phyloP scores from a whole-genome alignment of 1,140 invertebrate species.

The Mesaphorura yosii region DNA sequence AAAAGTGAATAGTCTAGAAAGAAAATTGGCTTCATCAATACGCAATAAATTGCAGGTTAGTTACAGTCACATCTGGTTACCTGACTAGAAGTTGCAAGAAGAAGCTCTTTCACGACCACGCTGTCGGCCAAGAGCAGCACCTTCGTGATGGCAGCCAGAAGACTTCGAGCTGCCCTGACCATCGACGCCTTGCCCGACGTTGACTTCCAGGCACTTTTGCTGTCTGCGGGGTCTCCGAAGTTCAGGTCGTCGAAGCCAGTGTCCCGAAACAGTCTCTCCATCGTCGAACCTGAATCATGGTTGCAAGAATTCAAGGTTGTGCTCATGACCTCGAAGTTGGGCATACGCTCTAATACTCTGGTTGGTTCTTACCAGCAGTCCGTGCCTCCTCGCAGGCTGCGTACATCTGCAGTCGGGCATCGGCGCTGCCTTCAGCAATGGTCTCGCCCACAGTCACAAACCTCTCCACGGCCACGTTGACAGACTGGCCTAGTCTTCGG shows the following conservation, averaged over 20 bases:
- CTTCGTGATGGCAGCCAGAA: slow-evolving; percentile 87
- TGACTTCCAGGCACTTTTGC: slow-evolving; percentile 40
- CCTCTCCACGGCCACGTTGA: slow-evolving; percentile 89
- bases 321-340: background rate
- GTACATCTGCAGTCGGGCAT: slow-evolving; percentile 92
- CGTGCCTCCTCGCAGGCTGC: slow-evolving; percentile 93
- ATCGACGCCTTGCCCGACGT: slow-evolving; percentile 59
- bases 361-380: slow-evolving; percentile 62
- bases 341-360: background rate
- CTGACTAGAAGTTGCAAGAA: slow-evolving; percentile 90
- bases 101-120: slow-evolving; percentile 91
- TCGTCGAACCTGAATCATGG: slow-evolving; percentile 57
- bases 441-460: slow-evolving; percentile 96
- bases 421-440: slow-evolving; percentile 92
- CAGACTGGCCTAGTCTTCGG: slow-evolving; percentile 72
- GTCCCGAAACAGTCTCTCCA: slow-evolving; percentile 79
- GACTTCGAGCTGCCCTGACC: slow-evolving; percentile 69
- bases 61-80: too few relatives aligned
- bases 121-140: slow-evolving; percentile 97
- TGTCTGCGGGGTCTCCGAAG: too few relatives aligned
- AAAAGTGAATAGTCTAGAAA: background rate
- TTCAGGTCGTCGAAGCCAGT: slow-evolving; percentile 17
- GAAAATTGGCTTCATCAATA: background rate
- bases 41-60: too few relatives aligned
- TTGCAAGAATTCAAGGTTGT: slow-evolving; percentile 32